Evolutionary conservation across 2,888 invertebrate species (phyloP).

Genomic region (Galerucella nymphaeae): DNA sequence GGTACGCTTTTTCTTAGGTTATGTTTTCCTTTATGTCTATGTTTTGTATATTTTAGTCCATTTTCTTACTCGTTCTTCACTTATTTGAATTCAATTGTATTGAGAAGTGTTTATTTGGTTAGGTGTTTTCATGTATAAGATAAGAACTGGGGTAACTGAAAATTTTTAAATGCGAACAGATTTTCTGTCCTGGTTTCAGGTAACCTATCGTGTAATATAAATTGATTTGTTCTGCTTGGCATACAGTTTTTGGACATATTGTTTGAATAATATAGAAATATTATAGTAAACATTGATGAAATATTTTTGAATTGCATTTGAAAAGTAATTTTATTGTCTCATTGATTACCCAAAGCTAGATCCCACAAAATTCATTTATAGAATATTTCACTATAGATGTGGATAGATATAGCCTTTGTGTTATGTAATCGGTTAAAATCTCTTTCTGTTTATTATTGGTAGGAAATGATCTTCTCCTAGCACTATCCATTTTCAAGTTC

Average conservation of each 20-base stretch:
- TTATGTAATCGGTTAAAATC: too few relatives aligned
- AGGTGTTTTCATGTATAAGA: constrained; percentile 1
- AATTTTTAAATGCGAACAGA: constrained; percentile 4
- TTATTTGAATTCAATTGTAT: constrained; percentile 1
- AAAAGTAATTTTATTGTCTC: too few relatives aligned
- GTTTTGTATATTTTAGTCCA: constrained; percentile 13
- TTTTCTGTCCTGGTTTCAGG: constrained; percentile 7
- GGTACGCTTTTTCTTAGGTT: too few relatives aligned
- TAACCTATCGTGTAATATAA: too few relatives aligned
- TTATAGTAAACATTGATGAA: constrained; percentile 19
- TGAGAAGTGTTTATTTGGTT: constrained; percentile 7
- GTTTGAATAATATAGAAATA: constrained; percentile 16
- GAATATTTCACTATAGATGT: too few relatives aligned
- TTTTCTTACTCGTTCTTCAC: constrained; percentile 5
- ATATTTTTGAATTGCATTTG: constrained; percentile 9
- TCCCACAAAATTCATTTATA: too few relatives aligned
- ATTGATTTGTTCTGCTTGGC: too few relatives aligned
- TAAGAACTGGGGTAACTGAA: background rate
- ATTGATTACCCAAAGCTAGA: too few relatives aligned
- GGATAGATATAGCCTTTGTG: too few relatives aligned
- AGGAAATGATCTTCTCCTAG: too few relatives aligned
- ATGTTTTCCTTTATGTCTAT: background rate
- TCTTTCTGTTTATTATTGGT: too few relatives aligned
- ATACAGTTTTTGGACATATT: background rate
- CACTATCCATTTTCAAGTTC: too few relatives aligned